These are phyloP conservation scores for Colostygia pectinataria DNA, from an alignment of 2,888 invertebrate species.

Conservation along the genomic window DNA sequence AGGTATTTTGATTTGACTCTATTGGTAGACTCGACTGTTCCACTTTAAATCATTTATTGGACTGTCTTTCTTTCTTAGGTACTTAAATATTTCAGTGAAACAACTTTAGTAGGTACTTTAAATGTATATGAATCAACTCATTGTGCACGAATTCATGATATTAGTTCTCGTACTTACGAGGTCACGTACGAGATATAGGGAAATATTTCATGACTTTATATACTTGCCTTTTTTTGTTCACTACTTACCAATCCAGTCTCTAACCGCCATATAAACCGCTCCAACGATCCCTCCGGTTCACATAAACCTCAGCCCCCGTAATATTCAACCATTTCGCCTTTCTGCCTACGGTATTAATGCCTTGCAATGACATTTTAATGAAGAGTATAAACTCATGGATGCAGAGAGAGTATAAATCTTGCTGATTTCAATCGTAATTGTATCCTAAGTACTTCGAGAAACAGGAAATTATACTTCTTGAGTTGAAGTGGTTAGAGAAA, in stretches of 20 bases:
- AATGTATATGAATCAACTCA: neutral
- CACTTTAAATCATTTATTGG: no score
- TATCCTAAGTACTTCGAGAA: slow-evolving; percentile 7
- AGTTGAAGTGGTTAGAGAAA: neutral
- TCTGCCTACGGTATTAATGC: slow-evolving; percentile 45
- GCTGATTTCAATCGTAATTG: slow-evolving; percentile 28
- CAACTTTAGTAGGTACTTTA: no score
- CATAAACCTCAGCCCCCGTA: slow-evolving; percentile 47
- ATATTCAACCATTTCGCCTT: slow-evolving; percentile 49
- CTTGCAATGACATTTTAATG: slow-evolving; percentile 52
- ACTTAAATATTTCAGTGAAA: no score
- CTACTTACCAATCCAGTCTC: neutral
- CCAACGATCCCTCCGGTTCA: slow-evolving; percentile 42
- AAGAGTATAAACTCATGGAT: slow-evolving; percentile 44
- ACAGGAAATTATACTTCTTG: neutral
- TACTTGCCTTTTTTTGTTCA: no score
- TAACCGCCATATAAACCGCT: slow-evolving; percentile 31
- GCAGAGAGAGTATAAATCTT: slow-evolving; percentile 35
- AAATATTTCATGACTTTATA: no score
- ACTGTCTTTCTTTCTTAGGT: no score
- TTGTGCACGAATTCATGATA: no score
- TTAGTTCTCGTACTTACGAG: no score
- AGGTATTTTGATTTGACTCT: no score
- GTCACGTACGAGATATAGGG: no score
- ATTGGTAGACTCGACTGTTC: no score